These are phyloP conservation scores for Lepisosteus osseus DNA, from an alignment of 2,113 vertebrate genomes.

Conservation along the genomic window DNA sequence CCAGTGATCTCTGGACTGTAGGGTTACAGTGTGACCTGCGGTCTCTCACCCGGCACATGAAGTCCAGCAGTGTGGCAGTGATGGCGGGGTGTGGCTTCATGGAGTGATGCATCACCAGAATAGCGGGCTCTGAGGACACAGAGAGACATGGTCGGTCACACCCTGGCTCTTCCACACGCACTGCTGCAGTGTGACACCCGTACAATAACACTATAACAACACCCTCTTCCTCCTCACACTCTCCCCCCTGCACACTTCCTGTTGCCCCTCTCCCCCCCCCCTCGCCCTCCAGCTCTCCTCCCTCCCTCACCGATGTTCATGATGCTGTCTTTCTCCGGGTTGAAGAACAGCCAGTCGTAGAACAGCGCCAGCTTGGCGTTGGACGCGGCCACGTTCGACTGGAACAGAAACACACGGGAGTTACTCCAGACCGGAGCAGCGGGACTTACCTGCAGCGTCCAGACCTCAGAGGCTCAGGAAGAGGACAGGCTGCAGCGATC, in stretches of 20 bases:
- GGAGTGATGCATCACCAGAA: conserved; percentile 97
- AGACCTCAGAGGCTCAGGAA: not conserved
- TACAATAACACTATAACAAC: too few relatives aligned
- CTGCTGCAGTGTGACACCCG: too few relatives aligned
- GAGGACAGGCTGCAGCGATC: not conserved
- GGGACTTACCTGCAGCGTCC: conserved; percentile 4
- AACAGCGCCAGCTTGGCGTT: conserved; percentile 96
- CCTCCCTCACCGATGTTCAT: conserved; percentile 89
- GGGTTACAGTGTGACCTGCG: too few relatives aligned
- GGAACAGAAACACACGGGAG: not conserved
- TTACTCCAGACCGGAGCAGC: not conserved
- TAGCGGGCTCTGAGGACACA: conserved; percentile 79
- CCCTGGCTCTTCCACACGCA: too few relatives aligned
- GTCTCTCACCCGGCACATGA: conserved; percentile 89
- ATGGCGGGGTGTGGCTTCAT: conserved; percentile 98
- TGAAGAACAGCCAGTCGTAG: conserved; percentile 98
- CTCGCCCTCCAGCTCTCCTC: too few relatives aligned
- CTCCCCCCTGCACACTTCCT: not conserved
- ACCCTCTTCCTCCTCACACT: not conserved
- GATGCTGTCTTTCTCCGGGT: conserved; percentile 96
- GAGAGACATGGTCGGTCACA: too few relatives aligned
- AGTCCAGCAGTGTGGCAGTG: conserved; percentile 93
- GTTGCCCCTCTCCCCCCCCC: not conserved
- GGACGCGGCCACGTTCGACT: conserved; percentile 95
- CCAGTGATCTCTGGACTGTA: too few relatives aligned